Percentiles rank a stretch among this genome's conserved stretches.
Evolutionary conservation across 2,113 vertebrate species (phyloP).

Genomic region (Sylvia atricapilla): DNA sequence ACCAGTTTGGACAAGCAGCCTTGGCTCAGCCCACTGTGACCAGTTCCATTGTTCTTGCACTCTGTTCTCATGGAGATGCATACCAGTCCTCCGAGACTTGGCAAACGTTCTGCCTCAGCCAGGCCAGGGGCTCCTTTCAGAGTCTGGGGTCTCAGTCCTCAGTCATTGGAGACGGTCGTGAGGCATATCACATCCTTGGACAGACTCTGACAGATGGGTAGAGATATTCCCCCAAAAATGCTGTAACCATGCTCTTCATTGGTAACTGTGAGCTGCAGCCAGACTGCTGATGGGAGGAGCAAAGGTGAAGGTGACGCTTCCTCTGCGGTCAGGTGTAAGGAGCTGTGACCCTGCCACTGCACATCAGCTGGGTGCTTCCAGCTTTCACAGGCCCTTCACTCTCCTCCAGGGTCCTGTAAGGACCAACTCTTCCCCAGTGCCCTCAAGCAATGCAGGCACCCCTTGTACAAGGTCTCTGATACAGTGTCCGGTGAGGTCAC

Average conservation of each 20-base stretch:
- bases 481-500: accelerated
- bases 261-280: background rate
- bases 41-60: no score
- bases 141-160: no score
- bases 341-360: accelerated
- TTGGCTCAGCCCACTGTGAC: no score
- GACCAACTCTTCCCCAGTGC: background rate
- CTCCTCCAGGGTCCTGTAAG: background rate
- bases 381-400: background rate
- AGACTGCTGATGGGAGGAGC: background rate
- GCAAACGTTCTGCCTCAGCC: no score
- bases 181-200: no score
- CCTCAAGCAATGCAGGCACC: accelerated
- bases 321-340: background rate
- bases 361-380: background rate
- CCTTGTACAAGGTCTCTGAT: background rate
- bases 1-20: no score
- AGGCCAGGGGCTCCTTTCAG: no score
- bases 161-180: no score
- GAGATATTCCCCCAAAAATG: background rate
- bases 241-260: background rate
- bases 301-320: background rate
- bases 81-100: no score
- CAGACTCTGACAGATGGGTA: no score
- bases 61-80: no score